A percentile compares a stretch with the other conserved stretches of the same genome.
These are phyloP conservation scores for Microcebus lehilahytsara DNA, from an alignment of 2,113 vertebrate species.

Conservation along the genomic window DNA sequence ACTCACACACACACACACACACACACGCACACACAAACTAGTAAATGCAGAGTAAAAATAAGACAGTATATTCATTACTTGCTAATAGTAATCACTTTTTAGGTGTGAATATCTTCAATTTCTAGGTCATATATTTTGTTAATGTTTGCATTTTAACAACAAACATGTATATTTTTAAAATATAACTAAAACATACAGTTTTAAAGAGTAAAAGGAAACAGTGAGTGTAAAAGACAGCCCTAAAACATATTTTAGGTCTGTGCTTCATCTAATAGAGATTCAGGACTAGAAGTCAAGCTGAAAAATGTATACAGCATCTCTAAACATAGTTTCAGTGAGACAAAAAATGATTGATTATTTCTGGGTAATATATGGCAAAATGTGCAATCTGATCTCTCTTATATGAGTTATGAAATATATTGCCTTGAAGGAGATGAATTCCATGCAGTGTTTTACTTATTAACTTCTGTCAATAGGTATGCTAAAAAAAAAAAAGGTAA, in stretches of 20 bases:
- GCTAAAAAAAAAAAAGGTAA: neutral
- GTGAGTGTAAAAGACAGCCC: neutral
- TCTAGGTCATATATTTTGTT: neutral
- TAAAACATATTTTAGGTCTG: slow-evolving; percentile 36
- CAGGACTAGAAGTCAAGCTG: neutral
- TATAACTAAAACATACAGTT: neutral
- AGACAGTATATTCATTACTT: neutral
- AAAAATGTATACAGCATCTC: neutral
- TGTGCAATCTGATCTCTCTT: slow-evolving; percentile 24
- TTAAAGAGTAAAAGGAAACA: neutral
- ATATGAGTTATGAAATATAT: slow-evolving; percentile 38
- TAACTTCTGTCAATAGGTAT: slow-evolving; percentile 37
- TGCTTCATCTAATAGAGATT: neutral
- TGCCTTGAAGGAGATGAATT: slow-evolving; percentile 37
- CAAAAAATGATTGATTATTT: slow-evolving; percentile 51
- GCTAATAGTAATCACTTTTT: neutral
- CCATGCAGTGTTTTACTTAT: neutral
- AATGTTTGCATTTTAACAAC: neutral
- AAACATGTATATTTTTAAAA: neutral
- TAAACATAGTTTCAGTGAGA: slow-evolving; percentile 53
- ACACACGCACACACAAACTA: neutral
- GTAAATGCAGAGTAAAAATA: neutral
- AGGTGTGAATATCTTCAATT: neutral
- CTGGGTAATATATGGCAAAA: slow-evolving; percentile 38
- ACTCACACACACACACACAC: too few species aligned